Percentiles rank a stretch among this genome's conserved stretches.
phyloP scores from a whole-genome alignment of 2,113 vertebrate species.

The Vimba vimba region DNA sequence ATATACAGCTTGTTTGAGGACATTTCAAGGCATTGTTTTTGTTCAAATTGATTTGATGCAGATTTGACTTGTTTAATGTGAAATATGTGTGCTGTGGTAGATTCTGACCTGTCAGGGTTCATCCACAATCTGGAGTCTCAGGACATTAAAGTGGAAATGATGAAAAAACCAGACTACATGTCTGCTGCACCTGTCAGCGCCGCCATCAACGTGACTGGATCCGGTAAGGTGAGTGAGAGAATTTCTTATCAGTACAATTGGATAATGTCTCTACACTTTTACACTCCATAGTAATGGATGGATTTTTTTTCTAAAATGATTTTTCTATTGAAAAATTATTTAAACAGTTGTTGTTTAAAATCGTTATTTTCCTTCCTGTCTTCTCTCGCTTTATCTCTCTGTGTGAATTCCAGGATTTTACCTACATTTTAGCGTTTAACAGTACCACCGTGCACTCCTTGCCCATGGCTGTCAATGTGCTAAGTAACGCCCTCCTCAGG shows the following conservation, averaged over 20 bases:
- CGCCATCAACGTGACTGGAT: slow-evolving; percentile 82
- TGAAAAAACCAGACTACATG: slow-evolving; percentile 84
- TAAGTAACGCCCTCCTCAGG: slow-evolving; percentile 89
- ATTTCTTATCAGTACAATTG: neutral
- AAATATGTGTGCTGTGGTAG: slow-evolving; percentile 65
- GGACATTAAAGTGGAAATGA: slow-evolving; percentile 83
- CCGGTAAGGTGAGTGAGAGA: slow-evolving; percentile 79
- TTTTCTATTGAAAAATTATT: neutral
- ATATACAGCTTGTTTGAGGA: neutral
- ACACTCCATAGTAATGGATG: neutral
- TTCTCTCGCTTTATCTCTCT: neutral
- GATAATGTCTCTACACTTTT: neutral
- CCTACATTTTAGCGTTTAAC: slow-evolving; percentile 85
- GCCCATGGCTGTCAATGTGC: slow-evolving; percentile 87
- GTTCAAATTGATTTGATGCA: neutral
- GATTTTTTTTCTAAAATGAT: neutral
- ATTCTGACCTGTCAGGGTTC: slow-evolving; percentile 80
- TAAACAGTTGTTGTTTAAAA: neutral
- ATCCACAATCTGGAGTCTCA: slow-evolving; percentile 82
- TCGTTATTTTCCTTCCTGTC: neutral
- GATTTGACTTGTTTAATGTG: neutral
- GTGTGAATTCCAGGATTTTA: slow-evolving; percentile 75
- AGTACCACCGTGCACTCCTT: slow-evolving; percentile 93
- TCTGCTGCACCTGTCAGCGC: slow-evolving; percentile 88
- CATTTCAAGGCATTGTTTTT: neutral